phyloP scores from a whole-genome alignment of 2,888 invertebrate species.

The Xestia c-nigrum region DNA sequence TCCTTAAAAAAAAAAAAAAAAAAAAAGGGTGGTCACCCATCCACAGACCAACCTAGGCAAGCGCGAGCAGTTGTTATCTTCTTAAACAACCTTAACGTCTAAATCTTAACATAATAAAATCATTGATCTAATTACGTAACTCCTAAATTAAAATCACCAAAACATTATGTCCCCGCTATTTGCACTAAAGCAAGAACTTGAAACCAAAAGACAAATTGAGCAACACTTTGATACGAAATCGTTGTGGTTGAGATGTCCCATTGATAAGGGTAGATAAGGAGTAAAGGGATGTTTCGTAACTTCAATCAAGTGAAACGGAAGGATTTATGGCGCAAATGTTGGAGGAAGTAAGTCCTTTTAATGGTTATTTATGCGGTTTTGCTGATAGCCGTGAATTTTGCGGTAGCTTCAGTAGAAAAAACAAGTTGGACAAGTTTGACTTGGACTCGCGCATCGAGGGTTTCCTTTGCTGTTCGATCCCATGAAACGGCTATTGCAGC shows the following conservation, averaged over 20 bases:
- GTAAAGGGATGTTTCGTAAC: constrained; percentile 24
- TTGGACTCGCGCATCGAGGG: no score
- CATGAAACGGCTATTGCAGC: no score
- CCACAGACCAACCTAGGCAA: no score
- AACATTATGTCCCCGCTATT: neutral
- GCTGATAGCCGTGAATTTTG: constrained; percentile 2
- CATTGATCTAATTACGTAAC: neutral
- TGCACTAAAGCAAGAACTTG: constrained; percentile 13
- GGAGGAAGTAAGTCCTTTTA: constrained; percentile 14
- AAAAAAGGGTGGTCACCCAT: no score
- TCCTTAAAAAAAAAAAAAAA: no score
- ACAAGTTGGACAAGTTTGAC: no score
- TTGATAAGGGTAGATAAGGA: constrained; percentile 41
- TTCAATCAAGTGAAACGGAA: constrained; percentile 25
- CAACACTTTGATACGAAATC: constrained; percentile 35
- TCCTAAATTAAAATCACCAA: neutral
- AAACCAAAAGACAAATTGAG: constrained; percentile 14
- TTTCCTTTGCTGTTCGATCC: no score
- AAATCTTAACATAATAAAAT: no score
- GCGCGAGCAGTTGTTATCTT: no score
- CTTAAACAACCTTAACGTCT: no score
- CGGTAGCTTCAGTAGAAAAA: neutral
- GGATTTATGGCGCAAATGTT: constrained; percentile 37
- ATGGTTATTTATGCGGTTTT: constrained; percentile 14
- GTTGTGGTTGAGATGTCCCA: constrained; percentile 45